Evolutionary conservation across 2,888 invertebrate genomes (phyloP).

Genomic region (Polyploca ridens): DNA sequence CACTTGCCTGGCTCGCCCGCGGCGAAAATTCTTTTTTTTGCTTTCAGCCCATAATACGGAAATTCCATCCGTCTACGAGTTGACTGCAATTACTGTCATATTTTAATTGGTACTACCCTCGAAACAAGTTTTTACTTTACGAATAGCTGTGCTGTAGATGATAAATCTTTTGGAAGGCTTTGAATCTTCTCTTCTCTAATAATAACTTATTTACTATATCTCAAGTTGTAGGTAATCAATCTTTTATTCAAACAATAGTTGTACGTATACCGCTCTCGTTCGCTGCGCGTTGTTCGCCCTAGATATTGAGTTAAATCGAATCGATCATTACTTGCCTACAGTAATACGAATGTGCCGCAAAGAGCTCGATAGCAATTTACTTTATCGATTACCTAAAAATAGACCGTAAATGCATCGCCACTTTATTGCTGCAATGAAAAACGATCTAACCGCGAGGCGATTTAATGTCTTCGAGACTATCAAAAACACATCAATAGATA

Average conservation of each 20-base stretch:
- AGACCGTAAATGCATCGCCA: constrained; percentile 40
- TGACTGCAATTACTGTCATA: constrained; percentile 3
- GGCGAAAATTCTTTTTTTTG: constrained; percentile 20
- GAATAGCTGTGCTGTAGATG: background rate
- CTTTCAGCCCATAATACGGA: constrained; percentile 13
- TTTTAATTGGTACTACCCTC: background rate
- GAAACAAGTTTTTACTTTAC: constrained; percentile 20
- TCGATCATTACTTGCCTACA: constrained; percentile 34
- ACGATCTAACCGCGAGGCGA: constrained; percentile 14
- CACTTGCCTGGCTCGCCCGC: constrained; percentile 32
- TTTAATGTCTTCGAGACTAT: constrained; percentile 15
- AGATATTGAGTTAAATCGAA: constrained; percentile 32
- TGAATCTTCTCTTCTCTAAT: constrained; percentile 17
- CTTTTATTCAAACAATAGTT: constrained; percentile 34
- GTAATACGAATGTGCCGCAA: constrained; percentile 35
- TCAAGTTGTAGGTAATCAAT: constrained; percentile 35
- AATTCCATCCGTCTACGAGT: constrained; percentile 8
- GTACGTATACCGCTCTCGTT: constrained; percentile 23
- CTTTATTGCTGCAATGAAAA: constrained; percentile 35
- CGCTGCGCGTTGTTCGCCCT: constrained; percentile 31
- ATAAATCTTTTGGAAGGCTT: constrained; percentile 17
- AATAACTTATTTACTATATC: constrained; percentile 24
- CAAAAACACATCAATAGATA: background rate
- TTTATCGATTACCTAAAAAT: constrained; percentile 57
- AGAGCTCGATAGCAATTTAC: constrained; percentile 43